Conservation (phyloP, 2,797 vertebrate species). For the Rachycentron canadum region DNA sequence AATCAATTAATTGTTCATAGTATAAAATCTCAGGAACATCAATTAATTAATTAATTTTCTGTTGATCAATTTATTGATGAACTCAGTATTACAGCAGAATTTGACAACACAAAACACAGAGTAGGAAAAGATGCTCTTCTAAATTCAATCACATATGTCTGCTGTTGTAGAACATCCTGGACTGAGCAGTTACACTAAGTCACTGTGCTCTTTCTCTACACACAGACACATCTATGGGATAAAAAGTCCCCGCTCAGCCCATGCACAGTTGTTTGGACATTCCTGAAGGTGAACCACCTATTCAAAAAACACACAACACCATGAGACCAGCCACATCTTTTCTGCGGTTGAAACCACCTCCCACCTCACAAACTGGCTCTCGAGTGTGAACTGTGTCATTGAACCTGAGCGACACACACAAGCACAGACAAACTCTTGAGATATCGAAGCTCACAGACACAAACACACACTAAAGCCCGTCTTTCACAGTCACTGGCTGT, state of each 20-base stretch:
- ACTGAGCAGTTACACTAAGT: constrained; percentile 4
- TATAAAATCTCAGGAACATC: no score
- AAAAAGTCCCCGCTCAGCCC: constrained; percentile 14
- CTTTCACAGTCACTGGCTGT: constrained; percentile 77
- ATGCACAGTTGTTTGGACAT: constrained; percentile 51
- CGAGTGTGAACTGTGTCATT: constrained; percentile 55
- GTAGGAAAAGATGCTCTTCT: background rate
- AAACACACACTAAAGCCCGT: constrained; percentile 57
- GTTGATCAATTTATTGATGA: background rate
- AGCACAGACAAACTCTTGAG: constrained; percentile 54
- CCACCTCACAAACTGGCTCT: constrained; percentile 44
- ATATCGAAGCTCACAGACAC: constrained; percentile 56
- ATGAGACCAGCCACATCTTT: constrained; percentile 35
- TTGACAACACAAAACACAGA: background rate
- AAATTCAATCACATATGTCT: background rate
- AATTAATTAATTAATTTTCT: background rate
- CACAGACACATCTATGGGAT: background rate
- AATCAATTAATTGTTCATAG: background rate
- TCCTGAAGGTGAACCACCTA: constrained; percentile 60
- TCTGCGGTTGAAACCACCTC: constrained; percentile 52
- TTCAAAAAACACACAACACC: constrained; percentile 45
- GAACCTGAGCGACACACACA: constrained; percentile 63
- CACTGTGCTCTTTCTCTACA: constrained; percentile 3
- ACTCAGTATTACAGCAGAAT: background rate
- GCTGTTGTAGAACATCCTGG: constrained; percentile 15